Percentiles rank a stretch among this genome's conserved stretches.
These are phyloP conservation scores for Corythaixoides concolor DNA, from an alignment of 2,113 vertebrate genomes.

Conservation along the genomic window DNA sequence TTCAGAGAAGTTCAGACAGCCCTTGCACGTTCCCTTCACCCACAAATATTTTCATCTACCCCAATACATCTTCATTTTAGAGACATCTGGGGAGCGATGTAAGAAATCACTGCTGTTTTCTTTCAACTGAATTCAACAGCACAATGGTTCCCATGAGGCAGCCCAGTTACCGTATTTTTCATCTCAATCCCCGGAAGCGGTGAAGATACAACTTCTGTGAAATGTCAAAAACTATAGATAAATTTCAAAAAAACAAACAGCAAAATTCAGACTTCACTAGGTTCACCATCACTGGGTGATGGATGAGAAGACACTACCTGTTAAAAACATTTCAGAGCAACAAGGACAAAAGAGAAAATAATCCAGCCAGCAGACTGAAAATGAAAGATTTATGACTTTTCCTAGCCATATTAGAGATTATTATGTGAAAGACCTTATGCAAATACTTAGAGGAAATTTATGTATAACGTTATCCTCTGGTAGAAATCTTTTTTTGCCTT, in stretches of 20 bases:
- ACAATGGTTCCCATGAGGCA: background rate
- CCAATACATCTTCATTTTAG: background rate
- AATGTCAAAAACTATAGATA: background rate
- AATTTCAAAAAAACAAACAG: background rate
- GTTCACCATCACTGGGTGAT: background rate
- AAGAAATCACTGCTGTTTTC: background rate
- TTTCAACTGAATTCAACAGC: background rate
- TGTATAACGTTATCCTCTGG: background rate
- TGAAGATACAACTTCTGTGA: background rate
- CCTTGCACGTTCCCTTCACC: background rate
- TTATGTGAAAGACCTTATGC: constrained; percentile 24
- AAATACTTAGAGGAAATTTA: constrained; percentile 35
- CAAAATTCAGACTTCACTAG: background rate
- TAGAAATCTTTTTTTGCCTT: constrained; percentile 1
- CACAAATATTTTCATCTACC: background rate
- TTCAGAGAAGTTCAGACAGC: background rate
- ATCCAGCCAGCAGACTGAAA: background rate
- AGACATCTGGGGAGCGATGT: background rate
- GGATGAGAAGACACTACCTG: background rate
- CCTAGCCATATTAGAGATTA: background rate
- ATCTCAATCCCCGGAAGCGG: background rate
- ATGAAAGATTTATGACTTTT: constrained; percentile 10
- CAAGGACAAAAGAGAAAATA: background rate
- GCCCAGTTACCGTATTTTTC: background rate
- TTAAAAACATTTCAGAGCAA: background rate